These are phyloP conservation scores for Pseudorhombus dupliciocellatus DNA, from an alignment of 2,113 vertebrate genomes.

Conservation along the genomic window DNA sequence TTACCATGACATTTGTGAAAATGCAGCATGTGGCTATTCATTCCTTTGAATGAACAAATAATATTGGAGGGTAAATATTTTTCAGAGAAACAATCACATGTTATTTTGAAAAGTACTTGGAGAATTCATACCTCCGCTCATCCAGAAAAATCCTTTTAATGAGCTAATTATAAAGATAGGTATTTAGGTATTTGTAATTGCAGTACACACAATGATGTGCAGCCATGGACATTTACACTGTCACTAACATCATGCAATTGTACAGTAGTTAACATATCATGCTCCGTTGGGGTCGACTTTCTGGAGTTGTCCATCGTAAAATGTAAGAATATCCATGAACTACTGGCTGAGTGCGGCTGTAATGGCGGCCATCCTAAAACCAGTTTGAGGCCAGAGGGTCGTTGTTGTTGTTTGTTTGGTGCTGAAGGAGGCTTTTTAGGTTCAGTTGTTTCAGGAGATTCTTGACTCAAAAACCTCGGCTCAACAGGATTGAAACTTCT, in stretches of 20 bases:
- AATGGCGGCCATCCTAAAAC: too few species aligned
- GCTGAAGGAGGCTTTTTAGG: neutral
- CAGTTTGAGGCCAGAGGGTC: too few species aligned
- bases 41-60: neutral
- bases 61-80: slow-evolving; percentile 17
- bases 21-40: slow-evolving; percentile 5
- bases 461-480: too few species aligned
- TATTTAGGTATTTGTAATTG: slow-evolving; percentile 6
- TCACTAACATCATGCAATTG: neutral
- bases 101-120: neutral
- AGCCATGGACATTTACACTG: neutral
- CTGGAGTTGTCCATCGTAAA: neutral
- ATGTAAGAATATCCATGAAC: too few species aligned
- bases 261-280: neutral
- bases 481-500: too few species aligned
- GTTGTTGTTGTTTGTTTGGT: too few species aligned
- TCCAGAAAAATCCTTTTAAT: slow-evolving; percentile 14
- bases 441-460: neutral
- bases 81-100: neutral
- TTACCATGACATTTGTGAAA: slow-evolving; percentile 54
- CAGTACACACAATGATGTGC: slow-evolving; percentile 3
- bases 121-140: slow-evolving; percentile 28
- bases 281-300: neutral
- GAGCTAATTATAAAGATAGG: slow-evolving; percentile 12
- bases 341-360: too few species aligned